Evolutionary conservation across 2,113 vertebrate genomes (phyloP).

Genomic region (Cyanoramphus novaezelandiae): DNA sequence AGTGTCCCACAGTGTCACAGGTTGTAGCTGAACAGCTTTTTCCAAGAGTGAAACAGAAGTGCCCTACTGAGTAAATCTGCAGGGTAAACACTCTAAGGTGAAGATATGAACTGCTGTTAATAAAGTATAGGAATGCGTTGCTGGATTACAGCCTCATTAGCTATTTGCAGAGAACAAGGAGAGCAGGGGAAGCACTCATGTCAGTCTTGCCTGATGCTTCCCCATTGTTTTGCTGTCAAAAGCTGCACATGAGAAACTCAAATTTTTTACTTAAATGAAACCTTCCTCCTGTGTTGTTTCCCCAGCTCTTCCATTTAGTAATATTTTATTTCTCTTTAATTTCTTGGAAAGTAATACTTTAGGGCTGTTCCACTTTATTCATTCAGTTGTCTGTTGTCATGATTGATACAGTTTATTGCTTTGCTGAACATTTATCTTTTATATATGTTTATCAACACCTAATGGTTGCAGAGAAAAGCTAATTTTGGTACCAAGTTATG

Average conservation of each 20-base stretch:
- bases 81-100: neutral
- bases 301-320: neutral
- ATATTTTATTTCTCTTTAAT: neutral
- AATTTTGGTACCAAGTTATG: neutral
- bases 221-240: neutral
- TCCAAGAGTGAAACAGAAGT: neutral
- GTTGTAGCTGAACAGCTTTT: neutral
- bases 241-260: neutral
- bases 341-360: neutral
- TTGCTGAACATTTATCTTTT: neutral
- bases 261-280: neutral
- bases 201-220: neutral
- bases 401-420: neutral
- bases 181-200: neutral
- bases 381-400: neutral
- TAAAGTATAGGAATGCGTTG: neutral
- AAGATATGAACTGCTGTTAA: neutral
- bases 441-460: neutral
- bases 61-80: neutral
- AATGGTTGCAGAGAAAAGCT: neutral
- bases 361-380: neutral
- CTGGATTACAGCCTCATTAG: neutral
- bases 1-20: fast-evolving
- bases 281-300: neutral
- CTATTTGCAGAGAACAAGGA: neutral